phyloP scores from a whole-genome alignment of 2,888 invertebrate genomes.

The Amphipoea oculea region DNA sequence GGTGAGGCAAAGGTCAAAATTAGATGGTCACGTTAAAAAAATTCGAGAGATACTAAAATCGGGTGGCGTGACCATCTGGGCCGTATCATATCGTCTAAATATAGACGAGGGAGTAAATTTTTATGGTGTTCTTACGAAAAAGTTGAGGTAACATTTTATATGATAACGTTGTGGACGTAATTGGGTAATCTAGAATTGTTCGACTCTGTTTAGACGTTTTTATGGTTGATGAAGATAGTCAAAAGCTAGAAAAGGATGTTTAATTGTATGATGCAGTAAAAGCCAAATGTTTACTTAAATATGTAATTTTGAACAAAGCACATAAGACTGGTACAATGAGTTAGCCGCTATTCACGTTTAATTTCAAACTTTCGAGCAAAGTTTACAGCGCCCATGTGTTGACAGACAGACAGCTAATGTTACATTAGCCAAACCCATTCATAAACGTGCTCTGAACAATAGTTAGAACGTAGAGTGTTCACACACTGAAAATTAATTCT shows the following conservation, averaged over 20 bases:
- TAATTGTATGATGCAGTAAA: not conserved
- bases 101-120: slow-evolving; percentile 85
- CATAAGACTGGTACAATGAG: slow-evolving; percentile 19
- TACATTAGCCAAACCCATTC: slow-evolving; percentile 41
- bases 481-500: slow-evolving; percentile 55
- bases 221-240: slow-evolving; percentile 59
- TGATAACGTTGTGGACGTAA: slow-evolving; percentile 55
- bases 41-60: slow-evolving; percentile 88
- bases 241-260: slow-evolving; percentile 7
- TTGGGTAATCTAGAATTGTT: slow-evolving; percentile 65
- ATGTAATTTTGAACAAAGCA: slow-evolving; percentile 33
- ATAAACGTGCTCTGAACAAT: slow-evolving; percentile 33
- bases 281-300: slow-evolving; percentile 5
- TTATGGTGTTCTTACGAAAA: slow-evolving; percentile 84
- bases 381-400: slow-evolving; percentile 36
- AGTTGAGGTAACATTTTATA: slow-evolving; percentile 74
- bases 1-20: slow-evolving; percentile 78
- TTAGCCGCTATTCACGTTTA: slow-evolving; percentile 43
- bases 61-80: slow-evolving; percentile 88
- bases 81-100: slow-evolving; percentile 88
- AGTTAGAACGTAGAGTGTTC: slow-evolving; percentile 35
- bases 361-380: slow-evolving; percentile 55
- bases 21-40: slow-evolving; percentile 82
- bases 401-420: slow-evolving; percentile 53
- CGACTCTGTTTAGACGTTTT: slow-evolving; percentile 54